Conservation (phyloP, 1,140 invertebrate species). For the Hyphantria cunea region DNA sequence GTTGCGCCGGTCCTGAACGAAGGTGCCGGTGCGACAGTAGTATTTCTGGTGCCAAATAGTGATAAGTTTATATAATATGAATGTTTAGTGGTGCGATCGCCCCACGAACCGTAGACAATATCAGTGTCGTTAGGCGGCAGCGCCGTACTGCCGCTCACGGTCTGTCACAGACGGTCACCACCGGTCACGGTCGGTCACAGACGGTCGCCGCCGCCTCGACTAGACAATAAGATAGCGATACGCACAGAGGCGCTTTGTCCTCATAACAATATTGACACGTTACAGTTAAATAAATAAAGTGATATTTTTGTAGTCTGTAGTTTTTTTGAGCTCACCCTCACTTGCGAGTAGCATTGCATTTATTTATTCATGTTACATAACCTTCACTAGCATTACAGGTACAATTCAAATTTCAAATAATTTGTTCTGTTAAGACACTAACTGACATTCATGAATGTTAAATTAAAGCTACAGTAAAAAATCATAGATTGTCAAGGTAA, state of each 20-base stretch:
- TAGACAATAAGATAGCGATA: conserved; percentile 49
- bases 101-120: conserved; percentile 1
- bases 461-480: too few species aligned
- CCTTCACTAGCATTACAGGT: too few species aligned
- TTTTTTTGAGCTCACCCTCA: conserved; percentile 8
- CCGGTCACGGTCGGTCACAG: conserved; percentile 7
- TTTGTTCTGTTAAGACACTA: too few species aligned
- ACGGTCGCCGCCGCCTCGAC: not conserved
- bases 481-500: too few species aligned
- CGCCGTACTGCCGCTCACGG: not conserved
- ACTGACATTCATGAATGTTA: too few species aligned
- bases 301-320: conserved; percentile 64
- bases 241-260: conserved; percentile 13
- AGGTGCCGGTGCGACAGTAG: not conserved
- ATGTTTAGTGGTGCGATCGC: conserved; percentile 4
- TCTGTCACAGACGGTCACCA: conserved; percentile 1
- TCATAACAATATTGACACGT: conserved; percentile 3
- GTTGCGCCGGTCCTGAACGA: not conserved
- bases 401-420: too few species aligned
- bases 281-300: conserved; percentile 59
- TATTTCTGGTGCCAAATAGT: conserved; percentile 57
- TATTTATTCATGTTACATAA: too few species aligned
- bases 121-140: too few species aligned
- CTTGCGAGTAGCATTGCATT: too few species aligned
- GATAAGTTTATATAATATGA: conserved; percentile 34